phyloP scores from a whole-genome alignment of 2,113 vertebrate species.

The Geococcyx californianus region DNA sequence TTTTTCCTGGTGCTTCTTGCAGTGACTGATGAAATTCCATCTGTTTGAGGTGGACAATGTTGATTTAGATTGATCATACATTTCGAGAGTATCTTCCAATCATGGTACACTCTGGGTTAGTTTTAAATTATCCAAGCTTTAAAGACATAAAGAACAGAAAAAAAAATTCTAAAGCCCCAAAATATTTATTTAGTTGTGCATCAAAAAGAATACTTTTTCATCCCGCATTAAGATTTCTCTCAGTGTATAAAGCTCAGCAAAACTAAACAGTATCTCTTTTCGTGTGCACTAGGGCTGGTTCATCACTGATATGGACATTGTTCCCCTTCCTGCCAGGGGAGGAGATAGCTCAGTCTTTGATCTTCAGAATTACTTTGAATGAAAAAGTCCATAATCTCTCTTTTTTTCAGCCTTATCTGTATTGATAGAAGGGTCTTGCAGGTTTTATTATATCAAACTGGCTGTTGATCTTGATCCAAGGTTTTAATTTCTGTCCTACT shows the following conservation, averaged over 20 bases:
- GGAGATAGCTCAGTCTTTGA: neutral
- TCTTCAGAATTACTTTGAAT: neutral
- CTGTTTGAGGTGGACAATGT: neutral
- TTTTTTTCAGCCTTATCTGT: neutral
- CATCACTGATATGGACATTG: neutral
- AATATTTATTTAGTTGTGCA: conserved; percentile 16
- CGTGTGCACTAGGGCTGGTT: neutral
- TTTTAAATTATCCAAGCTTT: neutral
- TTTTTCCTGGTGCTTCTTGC: neutral
- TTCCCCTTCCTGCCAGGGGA: neutral
- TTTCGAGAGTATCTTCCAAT: neutral
- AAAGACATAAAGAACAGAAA: conserved; percentile 21
- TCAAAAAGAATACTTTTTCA: conserved; percentile 4
- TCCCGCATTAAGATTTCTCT: neutral
- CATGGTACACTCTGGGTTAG: neutral
- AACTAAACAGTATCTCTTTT: neutral
- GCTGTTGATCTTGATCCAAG: neutral
- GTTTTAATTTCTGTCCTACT: neutral
- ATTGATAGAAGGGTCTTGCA: neutral
- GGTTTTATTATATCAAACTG: neutral
- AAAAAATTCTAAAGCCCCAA: neutral
- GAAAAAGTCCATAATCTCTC: neutral
- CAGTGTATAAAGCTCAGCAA: neutral
- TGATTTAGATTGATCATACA: neutral
- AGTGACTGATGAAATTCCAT: neutral